A percentile compares a stretch with the other conserved stretches of the same genome.
Evolutionary conservation across 2,888 invertebrate genomes (phyloP).

Genomic region (Tachina fera): DNA sequence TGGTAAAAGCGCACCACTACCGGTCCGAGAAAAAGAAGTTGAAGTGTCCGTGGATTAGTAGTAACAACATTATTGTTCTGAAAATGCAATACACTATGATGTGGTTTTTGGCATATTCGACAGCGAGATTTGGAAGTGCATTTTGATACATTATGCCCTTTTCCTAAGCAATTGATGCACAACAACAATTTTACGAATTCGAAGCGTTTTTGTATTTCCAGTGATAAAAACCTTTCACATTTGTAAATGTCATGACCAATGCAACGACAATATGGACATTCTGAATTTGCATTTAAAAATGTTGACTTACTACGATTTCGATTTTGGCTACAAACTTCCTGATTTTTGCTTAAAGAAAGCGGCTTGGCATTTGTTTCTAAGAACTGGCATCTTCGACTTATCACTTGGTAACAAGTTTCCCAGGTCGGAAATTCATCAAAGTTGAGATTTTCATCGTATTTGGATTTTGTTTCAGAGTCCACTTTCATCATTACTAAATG

Average conservation of each 20-base stretch:
- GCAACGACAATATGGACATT: neutral
- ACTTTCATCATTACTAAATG: no score
- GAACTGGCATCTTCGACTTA: no score
- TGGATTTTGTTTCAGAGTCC: no score
- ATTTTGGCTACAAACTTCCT: neutral
- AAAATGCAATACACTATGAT: neutral
- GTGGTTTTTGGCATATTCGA: neutral
- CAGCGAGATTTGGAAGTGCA: neutral
- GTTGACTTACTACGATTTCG: neutral
- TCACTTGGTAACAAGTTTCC: no score
- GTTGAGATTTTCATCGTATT: no score
- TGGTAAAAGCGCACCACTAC: neutral
- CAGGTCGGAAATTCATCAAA: no score
- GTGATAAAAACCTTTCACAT: neutral
- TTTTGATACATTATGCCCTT: neutral
- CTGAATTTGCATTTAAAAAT: neutral
- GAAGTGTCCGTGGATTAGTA: neutral
- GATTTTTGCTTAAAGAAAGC: no score
- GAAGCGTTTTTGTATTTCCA: neutral
- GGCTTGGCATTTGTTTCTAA: no score
- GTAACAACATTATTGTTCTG: neutral
- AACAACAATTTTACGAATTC: neutral
- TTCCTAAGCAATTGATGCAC: conserved; percentile 1
- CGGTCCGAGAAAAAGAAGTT: neutral
- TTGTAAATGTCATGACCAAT: neutral